Conservation (phyloP, 2,113 vertebrate species). For the Protobothrops mucrosquamatus region DNA sequence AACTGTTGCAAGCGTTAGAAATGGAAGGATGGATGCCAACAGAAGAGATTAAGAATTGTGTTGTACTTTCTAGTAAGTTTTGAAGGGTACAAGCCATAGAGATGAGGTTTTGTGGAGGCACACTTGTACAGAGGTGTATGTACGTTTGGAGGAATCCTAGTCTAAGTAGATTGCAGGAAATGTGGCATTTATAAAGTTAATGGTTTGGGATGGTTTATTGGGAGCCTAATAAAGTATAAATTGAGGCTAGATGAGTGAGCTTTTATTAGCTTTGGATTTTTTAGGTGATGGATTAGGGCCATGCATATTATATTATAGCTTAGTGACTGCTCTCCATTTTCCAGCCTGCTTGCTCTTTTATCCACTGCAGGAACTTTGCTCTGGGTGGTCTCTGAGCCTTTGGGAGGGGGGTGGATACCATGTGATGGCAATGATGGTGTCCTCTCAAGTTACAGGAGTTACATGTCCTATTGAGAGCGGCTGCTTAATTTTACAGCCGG, state of each 20-base stretch:
- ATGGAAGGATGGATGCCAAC: background rate
- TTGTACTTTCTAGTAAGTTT: background rate
- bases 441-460: conserved; percentile 46
- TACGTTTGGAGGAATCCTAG: background rate
- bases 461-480: conserved; percentile 5
- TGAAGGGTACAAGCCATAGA: background rate
- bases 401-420: conserved; percentile 17
- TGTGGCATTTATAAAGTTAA: background rate
- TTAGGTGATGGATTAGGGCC: background rate
- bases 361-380: fast-evolving
- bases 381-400: conserved; percentile 43
- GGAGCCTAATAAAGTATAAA: background rate
- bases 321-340: background rate
- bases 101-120: background rate
- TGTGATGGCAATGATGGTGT: conserved; percentile 7
- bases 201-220: background rate
- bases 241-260: background rate
- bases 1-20: background rate
- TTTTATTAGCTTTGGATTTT: fast-evolving
- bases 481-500: conserved; percentile 70
- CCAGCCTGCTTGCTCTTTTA: background rate
- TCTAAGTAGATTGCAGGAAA: background rate
- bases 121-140: background rate
- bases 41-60: background rate
- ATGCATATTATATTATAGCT: background rate